Evolutionary conservation across 2,797 vertebrate species (phyloP).

Genomic region (Fundulus diaphanus): DNA sequence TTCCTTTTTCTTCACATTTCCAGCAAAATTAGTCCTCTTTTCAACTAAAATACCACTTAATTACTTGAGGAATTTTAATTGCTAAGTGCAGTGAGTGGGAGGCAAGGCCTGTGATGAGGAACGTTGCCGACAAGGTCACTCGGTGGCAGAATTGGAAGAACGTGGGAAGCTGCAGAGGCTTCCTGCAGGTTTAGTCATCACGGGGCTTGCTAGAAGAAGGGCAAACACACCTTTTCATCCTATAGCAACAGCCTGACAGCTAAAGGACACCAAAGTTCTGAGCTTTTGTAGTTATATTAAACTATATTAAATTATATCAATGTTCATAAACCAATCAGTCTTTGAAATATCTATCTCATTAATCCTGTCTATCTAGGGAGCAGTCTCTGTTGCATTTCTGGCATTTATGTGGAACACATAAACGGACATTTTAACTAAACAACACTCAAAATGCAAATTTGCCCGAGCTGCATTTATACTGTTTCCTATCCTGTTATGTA

Average conservation of each 20-base stretch:
- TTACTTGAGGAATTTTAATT: conserved; percentile 75
- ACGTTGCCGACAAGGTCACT: conserved; percentile 70
- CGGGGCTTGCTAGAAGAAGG: conserved; percentile 16
- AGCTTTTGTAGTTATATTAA: not conserved
- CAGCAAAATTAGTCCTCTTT: conserved; percentile 26
- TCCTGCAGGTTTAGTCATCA: conserved; percentile 69
- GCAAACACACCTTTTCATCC: conserved; percentile 46
- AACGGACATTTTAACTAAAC: too few species aligned
- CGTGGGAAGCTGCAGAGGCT: conserved; percentile 65
- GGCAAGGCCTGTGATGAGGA: conserved; percentile 56
- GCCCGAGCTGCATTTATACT: not conserved
- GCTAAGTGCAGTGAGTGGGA: conserved; percentile 60
- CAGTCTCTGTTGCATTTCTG: not conserved
- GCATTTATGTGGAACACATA: not conserved
- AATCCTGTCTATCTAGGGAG: not conserved
- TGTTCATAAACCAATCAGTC: not conserved
- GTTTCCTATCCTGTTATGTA: not conserved
- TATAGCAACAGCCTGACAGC: conserved; percentile 59
- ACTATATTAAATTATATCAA: not conserved
- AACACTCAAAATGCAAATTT: not conserved
- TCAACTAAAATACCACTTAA: conserved; percentile 63
- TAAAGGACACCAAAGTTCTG: conserved; percentile 22
- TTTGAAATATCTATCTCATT: not conserved
- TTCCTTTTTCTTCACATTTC: conserved; percentile 15
- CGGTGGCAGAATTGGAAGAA: conserved; percentile 54